These are phyloP conservation scores for Melinopterus prodromus DNA, from an alignment of 2,888 invertebrate species.

Conservation along the genomic window DNA sequence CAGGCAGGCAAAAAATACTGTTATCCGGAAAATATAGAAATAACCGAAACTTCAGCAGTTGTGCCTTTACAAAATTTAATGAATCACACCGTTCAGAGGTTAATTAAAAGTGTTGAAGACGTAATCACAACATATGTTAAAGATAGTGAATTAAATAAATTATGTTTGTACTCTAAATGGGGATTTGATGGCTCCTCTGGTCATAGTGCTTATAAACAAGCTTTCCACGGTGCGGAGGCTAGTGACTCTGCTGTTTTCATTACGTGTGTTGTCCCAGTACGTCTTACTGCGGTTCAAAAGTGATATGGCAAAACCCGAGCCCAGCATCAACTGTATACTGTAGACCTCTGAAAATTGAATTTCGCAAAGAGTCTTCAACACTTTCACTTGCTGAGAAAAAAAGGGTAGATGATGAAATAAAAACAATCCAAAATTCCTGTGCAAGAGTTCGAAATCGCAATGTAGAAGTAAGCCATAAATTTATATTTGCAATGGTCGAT, in stretches of 20 bases:
- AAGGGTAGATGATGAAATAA: constrained; percentile 38
- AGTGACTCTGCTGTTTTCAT: constrained; percentile 47
- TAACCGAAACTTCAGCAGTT: constrained; percentile 17
- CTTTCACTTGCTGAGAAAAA: constrained; percentile 38
- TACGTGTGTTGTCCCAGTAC: constrained; percentile 48
- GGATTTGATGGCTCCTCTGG: constrained; percentile 39
- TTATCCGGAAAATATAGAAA: constrained; percentile 12
- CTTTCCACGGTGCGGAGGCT: constrained; percentile 42
- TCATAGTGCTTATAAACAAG: constrained; percentile 45
- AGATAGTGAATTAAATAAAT: background rate
- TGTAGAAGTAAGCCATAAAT: constrained; percentile 36
- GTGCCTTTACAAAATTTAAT: constrained; percentile 7
- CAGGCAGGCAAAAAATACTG: constrained; percentile 15
- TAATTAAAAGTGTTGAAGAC: background rate
- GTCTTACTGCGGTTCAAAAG: constrained; percentile 40
- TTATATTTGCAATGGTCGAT: constrained; percentile 44
- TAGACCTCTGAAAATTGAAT: constrained; percentile 48
- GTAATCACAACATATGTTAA: constrained; percentile 18
- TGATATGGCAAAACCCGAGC: constrained; percentile 49
- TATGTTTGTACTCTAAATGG: constrained; percentile 5
- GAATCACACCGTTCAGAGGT: constrained; percentile 7
- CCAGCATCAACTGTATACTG: constrained; percentile 48
- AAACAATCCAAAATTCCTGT: constrained; percentile 30
- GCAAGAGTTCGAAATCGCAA: constrained; percentile 31
- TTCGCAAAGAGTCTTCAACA: constrained; percentile 47